phyloP scores from a whole-genome alignment of 2,888 invertebrate genomes.

The Drosophila paranaensis region DNA sequence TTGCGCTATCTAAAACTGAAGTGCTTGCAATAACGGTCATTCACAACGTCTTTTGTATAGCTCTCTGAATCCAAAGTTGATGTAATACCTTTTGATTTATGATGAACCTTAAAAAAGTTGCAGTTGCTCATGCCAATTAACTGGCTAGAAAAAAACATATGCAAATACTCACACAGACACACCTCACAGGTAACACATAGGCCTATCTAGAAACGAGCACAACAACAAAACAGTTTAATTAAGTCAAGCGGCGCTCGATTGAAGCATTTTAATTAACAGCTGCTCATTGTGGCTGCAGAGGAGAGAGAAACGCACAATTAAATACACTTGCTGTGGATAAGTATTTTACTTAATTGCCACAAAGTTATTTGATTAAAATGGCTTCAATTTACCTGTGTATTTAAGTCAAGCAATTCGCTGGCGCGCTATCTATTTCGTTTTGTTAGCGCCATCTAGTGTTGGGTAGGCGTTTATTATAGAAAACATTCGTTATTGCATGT shows the following conservation, averaged over 20 bases:
- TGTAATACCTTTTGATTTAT: slow-evolving; percentile 11
- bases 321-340: slow-evolving; percentile 12
- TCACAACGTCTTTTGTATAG: neutral
- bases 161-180: slow-evolving; percentile 10
- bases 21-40: neutral
- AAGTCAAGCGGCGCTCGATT: slow-evolving; percentile 55
- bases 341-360: neutral
- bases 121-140: slow-evolving; percentile 36
- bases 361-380: slow-evolving; percentile 9
- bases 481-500: neutral
- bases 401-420: neutral
- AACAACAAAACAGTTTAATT: slow-evolving; percentile 48
- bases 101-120: neutral
- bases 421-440: neutral
- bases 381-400: neutral
- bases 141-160: slow-evolving; percentile 23
- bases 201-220: slow-evolving; percentile 4
- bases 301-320: slow-evolving; percentile 2
- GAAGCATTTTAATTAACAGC: slow-evolving; percentile 67
- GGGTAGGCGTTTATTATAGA: neutral
- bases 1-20: slow-evolving; percentile 37
- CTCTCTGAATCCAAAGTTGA: neutral
- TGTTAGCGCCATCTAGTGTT: slow-evolving; percentile 8
- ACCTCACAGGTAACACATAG: slow-evolving; percentile 17
- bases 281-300: slow-evolving; percentile 4